Conservation (phyloP, 2,888 invertebrate species). For the Drosophila helvetica region DNA sequence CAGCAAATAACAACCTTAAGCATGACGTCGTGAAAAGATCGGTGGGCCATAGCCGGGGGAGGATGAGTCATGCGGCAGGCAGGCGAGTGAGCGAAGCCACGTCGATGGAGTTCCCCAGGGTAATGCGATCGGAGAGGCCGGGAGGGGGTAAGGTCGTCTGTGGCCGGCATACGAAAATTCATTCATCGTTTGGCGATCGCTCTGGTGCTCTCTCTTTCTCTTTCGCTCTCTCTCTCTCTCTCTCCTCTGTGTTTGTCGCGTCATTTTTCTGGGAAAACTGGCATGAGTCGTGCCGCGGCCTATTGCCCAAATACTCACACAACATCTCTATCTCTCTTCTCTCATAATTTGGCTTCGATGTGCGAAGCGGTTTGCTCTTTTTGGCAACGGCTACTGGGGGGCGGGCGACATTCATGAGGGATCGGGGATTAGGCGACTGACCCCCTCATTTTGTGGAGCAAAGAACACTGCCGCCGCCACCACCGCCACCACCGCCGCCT, state of each 20-base stretch:
- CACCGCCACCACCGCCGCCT: background rate
- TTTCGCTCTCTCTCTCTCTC: conserved; percentile 13
- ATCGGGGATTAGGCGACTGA: background rate
- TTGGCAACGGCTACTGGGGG: background rate
- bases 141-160: conserved; percentile 63
- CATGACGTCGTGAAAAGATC: conserved; percentile 62
- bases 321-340: conserved; percentile 4
- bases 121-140: background rate
- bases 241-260: conserved; percentile 49
- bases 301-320: background rate
- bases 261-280: conserved; percentile 81
- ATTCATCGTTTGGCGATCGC: conserved; percentile 59
- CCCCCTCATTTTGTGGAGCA: conserved; percentile 1
- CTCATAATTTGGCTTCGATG: conserved; percentile 23
- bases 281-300: conserved; percentile 66
- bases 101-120: conserved; percentile 73
- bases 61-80: conserved; percentile 54
- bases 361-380: background rate
- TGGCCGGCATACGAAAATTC: conserved; percentile 56
- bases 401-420: background rate
- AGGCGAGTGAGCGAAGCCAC: conserved; percentile 37
- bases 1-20: conserved; percentile 35
- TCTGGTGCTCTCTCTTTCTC: background rate
- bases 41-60: conserved; percentile 2
- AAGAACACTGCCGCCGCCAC: background rate